A percentile compares a stretch with the other conserved stretches of the same genome.
phyloP scores from a whole-genome alignment of 2,113 vertebrate species.

The Pteruthius melanotis region DNA sequence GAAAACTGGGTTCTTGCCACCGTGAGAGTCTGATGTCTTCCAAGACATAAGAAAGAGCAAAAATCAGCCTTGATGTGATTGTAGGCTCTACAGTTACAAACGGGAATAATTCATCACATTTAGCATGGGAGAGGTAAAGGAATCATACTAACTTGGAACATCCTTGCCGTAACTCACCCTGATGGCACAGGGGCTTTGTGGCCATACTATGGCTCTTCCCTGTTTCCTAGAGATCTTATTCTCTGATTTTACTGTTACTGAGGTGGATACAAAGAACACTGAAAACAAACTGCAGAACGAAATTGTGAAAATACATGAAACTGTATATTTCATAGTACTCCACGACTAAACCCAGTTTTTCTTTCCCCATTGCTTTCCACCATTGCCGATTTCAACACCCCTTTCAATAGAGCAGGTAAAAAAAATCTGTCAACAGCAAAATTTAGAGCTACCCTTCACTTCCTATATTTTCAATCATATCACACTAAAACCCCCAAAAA shows the following conservation, averaged over 20 bases:
- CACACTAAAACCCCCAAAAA: background rate
- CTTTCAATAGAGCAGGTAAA: background rate
- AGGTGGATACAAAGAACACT: background rate
- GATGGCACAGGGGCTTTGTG: background rate
- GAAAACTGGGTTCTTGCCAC: background rate
- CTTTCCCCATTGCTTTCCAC: background rate
- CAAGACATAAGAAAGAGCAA: background rate
- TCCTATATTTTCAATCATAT: background rate
- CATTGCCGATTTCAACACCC: background rate
- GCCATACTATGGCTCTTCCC: background rate
- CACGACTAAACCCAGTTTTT: background rate
- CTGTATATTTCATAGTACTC: background rate
- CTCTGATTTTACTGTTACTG: background rate
- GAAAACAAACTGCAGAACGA: background rate
- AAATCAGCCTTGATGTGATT: background rate
- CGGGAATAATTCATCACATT: background rate
- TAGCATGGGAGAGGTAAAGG: background rate
- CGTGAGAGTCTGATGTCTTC: background rate
- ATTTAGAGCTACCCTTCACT: background rate
- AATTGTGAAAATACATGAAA: background rate
- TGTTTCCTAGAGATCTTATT: background rate
- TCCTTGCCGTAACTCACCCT: background rate
- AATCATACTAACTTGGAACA: background rate
- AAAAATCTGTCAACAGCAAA: background rate
- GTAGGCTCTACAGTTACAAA: background rate